Percentiles rank a stretch among this genome's conserved stretches.
These are phyloP conservation scores for Elephas maximus DNA, from an alignment of 2,113 vertebrate species.

Conservation along the genomic window DNA sequence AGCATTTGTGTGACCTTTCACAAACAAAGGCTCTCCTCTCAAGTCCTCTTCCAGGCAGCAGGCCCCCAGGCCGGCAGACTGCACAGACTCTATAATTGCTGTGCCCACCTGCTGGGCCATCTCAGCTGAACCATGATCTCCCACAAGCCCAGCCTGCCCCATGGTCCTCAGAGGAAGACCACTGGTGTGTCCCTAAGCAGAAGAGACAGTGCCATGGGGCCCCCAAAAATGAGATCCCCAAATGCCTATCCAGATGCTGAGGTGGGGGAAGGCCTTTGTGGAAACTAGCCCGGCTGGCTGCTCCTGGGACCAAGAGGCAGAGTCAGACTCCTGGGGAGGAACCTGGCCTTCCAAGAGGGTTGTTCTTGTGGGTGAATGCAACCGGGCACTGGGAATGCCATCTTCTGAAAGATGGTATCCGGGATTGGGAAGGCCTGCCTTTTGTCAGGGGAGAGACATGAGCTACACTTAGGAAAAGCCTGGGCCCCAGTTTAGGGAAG, in stretches of 20 bases:
- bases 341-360: not conserved
- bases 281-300: accelerated
- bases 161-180: not conserved
- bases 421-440: no score
- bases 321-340: not conserved
- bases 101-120: accelerated
- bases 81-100: not conserved
- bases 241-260: accelerated
- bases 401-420: not conserved
- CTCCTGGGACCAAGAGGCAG: not conserved
- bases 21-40: not conserved
- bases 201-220: not conserved
- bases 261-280: no score
- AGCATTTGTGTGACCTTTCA: not conserved
- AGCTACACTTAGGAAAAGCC: accelerated
- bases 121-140: not conserved
- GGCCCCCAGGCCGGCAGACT: not conserved
- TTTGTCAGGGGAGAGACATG: accelerated
- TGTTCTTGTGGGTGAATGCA: not conserved
- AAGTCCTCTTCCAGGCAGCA: no score
- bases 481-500: accelerated
- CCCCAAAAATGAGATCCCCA: not conserved
- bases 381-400: not conserved
- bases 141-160: not conserved
- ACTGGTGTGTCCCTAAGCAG: accelerated